These are phyloP conservation scores for Aporophyla lueneburgensis DNA, from an alignment of 2,888 invertebrate genomes.

Conservation along the genomic window DNA sequence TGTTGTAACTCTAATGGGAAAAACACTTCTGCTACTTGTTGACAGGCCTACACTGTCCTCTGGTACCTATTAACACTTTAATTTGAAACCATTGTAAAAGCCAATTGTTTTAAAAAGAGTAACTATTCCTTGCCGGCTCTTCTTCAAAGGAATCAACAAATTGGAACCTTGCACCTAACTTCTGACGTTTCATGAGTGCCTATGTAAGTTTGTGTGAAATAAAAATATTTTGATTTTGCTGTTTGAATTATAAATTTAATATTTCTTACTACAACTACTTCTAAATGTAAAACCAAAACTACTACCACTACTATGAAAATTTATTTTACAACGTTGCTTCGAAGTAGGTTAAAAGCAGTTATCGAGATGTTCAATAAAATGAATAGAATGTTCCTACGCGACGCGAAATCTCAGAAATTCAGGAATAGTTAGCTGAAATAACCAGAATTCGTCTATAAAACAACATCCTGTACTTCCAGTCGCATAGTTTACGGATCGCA, in stretches of 20 bases:
- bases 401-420: constrained; percentile 41
- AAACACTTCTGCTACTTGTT: too few relatives aligned
- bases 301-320: neutral
- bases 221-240: neutral
- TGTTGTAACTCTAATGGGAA: neutral
- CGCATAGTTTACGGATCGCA: constrained; percentile 59
- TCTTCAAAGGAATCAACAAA: too few relatives aligned
- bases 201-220: too few relatives aligned
- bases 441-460: constrained; percentile 55
- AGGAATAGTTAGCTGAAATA: constrained; percentile 55
- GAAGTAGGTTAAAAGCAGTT: neutral
- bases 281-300: neutral
- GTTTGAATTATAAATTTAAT: neutral
- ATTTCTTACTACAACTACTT: neutral
- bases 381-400: neutral
- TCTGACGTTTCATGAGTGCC: too few relatives aligned
- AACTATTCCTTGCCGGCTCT: too few relatives aligned
- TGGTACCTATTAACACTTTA: too few relatives aligned
- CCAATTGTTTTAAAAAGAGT: too few relatives aligned
- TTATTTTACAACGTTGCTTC: neutral
- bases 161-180: too few relatives aligned
- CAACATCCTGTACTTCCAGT: constrained; percentile 46
- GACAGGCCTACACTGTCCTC: too few relatives aligned
- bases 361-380: constrained; percentile 3
- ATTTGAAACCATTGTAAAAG: too few relatives aligned